Evolutionary conservation across 2,888 invertebrate genomes (phyloP), one percentile per base, ranked within the genome.

Genomic region (Lordiphosa fenestrarum): DNA sequence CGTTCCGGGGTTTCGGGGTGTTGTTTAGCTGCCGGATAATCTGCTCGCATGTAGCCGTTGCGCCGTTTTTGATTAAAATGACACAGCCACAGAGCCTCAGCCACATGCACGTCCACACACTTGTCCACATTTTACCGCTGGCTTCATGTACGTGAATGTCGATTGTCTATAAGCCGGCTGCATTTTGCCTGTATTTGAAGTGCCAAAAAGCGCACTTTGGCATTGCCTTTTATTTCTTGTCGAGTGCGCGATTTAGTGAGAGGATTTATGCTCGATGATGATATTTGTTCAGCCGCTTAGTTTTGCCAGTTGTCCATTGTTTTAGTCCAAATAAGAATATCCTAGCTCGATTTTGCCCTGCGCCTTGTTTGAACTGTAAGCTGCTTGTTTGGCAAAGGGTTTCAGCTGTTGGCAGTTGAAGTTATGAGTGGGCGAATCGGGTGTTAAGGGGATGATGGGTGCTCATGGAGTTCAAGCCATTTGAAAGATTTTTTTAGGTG

Each of bases 21-120:
- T 84, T 84, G 78, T 84, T 76, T 77, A 85, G 82, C 73, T 80
- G 77, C 60, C 66, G 85, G 87, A 88, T 88, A 76, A 87, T 86
- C 88, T 72, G 68, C 53, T 47, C 63, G 78, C 68, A 78, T 71
- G 81, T 66, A 73, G 81, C 73, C 61, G 66, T 69, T 75, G 64
- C 40, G 62, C 64, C 64, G 52, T 64, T 72, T 71, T 69, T 77
- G 81, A 77, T 77, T 77, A 77, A 77, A 83, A 68, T 59, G 81
- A 65, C 76, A 68, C 62, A 74, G 53, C 55, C 59, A 19, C 19
- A 19, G 19, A 19, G 19, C 19, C 19, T 19, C 62, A 74, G 53
- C 55, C 59, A 51, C 58, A 53, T 33, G 30, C 52, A 42, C 49
- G 48, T 49, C 53, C 21, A 53, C 40, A 12, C 12, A 58, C 21